These are phyloP conservation scores for Allolobophora icterica DNA, from an alignment of 2,888 invertebrate species.

Conservation along the genomic window DNA sequence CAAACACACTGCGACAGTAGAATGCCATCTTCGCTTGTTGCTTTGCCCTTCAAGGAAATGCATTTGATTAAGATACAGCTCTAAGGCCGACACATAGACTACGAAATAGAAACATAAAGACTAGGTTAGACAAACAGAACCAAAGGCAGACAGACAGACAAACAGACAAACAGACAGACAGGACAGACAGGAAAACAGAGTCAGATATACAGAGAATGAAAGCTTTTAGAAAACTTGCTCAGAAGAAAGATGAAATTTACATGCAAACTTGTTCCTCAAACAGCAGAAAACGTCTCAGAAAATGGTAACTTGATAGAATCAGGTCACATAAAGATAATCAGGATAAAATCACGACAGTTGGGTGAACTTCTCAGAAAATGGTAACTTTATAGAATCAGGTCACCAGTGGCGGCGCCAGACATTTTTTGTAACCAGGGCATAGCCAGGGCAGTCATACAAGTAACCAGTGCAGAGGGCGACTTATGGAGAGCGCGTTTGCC, in stretches of 20 bases:
- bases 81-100: neutral
- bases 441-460: no score
- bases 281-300: neutral
- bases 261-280: neutral
- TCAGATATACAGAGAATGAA: neutral
- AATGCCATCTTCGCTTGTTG: conserved; percentile 97
- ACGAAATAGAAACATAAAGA: neutral
- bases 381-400: no score
- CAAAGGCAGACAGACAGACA: neutral
- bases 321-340: neutral
- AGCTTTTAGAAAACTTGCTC: neutral
- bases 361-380: no score
- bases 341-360: no score
- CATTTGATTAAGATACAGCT: neutral
- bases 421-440: no score
- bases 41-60: conserved; percentile 74
- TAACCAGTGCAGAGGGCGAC: no score
- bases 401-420: no score
- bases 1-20: conserved; percentile 93
- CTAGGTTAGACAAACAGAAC: neutral
- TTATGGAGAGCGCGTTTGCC: no score
- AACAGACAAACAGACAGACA: neutral
- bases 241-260: neutral
- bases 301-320: neutral
- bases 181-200: no score